Percentiles rank a stretch among this genome's conserved stretches.
phyloP scores from a whole-genome alignment of 2,888 invertebrate species.

The Asteroscopus sphinx region DNA sequence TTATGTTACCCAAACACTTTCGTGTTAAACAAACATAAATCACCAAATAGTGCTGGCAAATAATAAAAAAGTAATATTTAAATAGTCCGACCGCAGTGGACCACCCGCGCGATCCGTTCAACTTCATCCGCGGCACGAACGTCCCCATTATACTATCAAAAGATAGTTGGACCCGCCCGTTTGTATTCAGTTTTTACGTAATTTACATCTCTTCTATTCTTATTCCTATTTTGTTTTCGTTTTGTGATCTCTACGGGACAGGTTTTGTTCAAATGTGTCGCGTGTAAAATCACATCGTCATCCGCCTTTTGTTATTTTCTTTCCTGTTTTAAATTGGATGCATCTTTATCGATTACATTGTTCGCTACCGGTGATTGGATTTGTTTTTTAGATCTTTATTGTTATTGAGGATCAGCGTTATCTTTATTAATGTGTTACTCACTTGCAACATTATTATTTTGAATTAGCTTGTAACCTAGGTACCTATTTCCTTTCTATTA shows the following conservation, averaged over 20 bases:
- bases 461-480: background rate
- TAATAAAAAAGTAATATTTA: constrained; percentile 85
- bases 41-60: constrained; percentile 83
- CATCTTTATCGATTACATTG: constrained; percentile 80
- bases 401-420: constrained; percentile 24
- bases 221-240: constrained; percentile 61
- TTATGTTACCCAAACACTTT: constrained; percentile 83
- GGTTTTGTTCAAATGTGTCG: constrained; percentile 64
- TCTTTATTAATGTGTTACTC: constrained; percentile 19
- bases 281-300: constrained; percentile 73
- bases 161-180: constrained; percentile 69
- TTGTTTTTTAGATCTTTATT: constrained; percentile 44
- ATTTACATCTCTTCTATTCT: constrained; percentile 84
- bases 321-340: constrained; percentile 76
- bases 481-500: background rate
- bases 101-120: constrained; percentile 83
- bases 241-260: constrained; percentile 61
- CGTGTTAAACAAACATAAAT: constrained; percentile 86
- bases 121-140: constrained; percentile 79
- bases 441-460: constrained; percentile 7
- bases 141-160: constrained; percentile 84
- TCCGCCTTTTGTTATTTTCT: constrained; percentile 70
- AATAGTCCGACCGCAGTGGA: constrained; percentile 80
- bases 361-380: constrained; percentile 71
- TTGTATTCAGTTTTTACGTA: constrained; percentile 64